Percentiles rank a stretch among this genome's conserved stretches.
Conservation (phyloP, 2,797 vertebrate genomes). For the Channallabes apus region DNA sequence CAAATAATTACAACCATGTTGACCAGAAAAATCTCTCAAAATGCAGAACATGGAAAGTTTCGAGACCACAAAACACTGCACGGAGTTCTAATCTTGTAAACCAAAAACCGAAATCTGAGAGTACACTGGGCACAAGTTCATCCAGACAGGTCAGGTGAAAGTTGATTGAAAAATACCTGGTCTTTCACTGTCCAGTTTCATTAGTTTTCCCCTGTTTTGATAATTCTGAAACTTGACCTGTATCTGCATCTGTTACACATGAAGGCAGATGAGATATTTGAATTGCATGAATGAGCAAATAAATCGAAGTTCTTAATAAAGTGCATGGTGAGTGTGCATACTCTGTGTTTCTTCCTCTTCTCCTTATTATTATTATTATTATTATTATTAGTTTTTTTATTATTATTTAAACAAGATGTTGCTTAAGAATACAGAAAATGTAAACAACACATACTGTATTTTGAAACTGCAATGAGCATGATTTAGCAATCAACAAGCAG, state of each 20-base stretch:
- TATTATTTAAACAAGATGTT: too few relatives aligned
- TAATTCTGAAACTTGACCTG: background rate
- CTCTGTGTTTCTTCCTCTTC: background rate
- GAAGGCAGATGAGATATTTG: background rate
- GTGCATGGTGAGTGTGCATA: background rate
- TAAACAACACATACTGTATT: background rate
- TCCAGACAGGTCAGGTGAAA: background rate
- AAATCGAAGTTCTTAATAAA: constrained; percentile 5
- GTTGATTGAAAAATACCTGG: background rate
- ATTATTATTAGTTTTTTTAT: too few relatives aligned
- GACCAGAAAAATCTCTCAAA: background rate
- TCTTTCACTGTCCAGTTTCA: background rate
- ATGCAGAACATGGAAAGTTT: background rate
- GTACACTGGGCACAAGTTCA: background rate
- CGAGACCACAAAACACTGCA: background rate
- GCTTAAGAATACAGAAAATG: background rate
- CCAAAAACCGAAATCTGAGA: background rate
- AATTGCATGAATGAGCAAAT: background rate
- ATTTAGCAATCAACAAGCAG: background rate
- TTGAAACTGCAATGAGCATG: background rate
- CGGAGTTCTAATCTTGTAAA: background rate
- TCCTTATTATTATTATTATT: background rate
- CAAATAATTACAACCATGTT: background rate
- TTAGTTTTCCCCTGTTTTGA: background rate
- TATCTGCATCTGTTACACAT: too few relatives aligned